Base-by-base conservation (phyloP, 2,888 invertebrate species). In the Anarsia innoxiella region DNA sequence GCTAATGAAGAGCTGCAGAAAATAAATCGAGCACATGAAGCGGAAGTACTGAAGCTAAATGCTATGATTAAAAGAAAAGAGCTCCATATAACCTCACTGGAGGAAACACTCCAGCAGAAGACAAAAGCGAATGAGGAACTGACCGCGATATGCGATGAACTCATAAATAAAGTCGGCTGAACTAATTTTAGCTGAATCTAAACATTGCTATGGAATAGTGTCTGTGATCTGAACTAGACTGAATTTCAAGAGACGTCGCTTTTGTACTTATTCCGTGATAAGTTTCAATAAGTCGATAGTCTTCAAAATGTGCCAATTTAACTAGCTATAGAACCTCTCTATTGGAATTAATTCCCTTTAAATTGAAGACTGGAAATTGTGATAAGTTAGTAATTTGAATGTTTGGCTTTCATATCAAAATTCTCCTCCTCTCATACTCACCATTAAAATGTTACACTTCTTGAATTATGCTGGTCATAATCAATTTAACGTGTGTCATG, bases 81-180 rank as follows among this genome's bases (percentile, higher is more conserved):
- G 62, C 88, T 97, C 49, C 92, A 93, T 51, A 89, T 91, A 36
- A 90, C 90, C 44, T 93, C 95, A 2, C 77, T 96, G 36, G 91
- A 94, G 59, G 93, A 93, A 59, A 89, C 92, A 32, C 84, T 97
- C 26, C 90, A 93, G 45, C 96, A 96, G 66, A 97, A 96, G 82
- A 89, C 89, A 1, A 93, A 93, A 70, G 97, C 97, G 65, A 96
- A 96, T 66, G 89, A 91, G 51, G 95, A 96, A 72, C 83, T 97
- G 54, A 91, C 96, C 33, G 91, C 93, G 55, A 93, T 97, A 60
- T 94, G 96, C 85, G 97, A 97, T 86, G 97, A 97, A 80, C 90
- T 97, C 41, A 95, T 97, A 60, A 87, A 87, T 53, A 86, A 82
- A 73, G 84, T 86, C 40, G 77, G 76, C 36, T 83, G 69, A 82